Evolutionary conservation across 2,888 invertebrate genomes (phyloP).

Genomic region (Eupsilia transversa): DNA sequence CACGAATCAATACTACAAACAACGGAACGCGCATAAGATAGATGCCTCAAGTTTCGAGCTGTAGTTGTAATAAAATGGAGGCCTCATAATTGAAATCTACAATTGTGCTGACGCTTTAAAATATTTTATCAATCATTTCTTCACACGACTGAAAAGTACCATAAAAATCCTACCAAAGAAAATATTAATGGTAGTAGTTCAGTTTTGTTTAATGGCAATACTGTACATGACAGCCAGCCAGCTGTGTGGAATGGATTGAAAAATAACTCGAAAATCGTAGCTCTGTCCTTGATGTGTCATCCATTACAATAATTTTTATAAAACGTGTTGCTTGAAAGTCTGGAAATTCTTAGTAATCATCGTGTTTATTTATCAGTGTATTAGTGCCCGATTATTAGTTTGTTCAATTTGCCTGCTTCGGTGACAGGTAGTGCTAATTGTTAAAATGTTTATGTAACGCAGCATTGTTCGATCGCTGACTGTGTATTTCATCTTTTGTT

Average conservation of each 20-base stretch:
- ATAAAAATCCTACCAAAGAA: slow-evolving; percentile 33
- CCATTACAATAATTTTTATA: slow-evolving; percentile 83
- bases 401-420: slow-evolving; percentile 66
- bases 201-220: slow-evolving; percentile 79
- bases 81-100: neutral
- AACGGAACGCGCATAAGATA: neutral
- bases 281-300: slow-evolving; percentile 89
- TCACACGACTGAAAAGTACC: neutral
- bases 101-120: neutral
- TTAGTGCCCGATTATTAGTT: slow-evolving; percentile 48
- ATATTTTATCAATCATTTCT: neutral
- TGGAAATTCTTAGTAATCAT: slow-evolving; percentile 65
- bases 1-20: neutral
- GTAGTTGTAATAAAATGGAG: neutral
- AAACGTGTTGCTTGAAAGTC: slow-evolving; percentile 79
- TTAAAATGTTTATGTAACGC: slow-evolving; percentile 89
- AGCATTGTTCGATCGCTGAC: slow-evolving; percentile 85
- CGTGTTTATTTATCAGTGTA: slow-evolving; percentile 59
- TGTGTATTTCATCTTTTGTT: slow-evolving; percentile 86
- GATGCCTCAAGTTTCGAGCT: neutral
- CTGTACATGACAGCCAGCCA: slow-evolving; percentile 85
- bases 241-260: slow-evolving; percentile 87
- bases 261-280: slow-evolving; percentile 85
- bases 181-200: slow-evolving; percentile 67
- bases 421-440: slow-evolving; percentile 82